Evolutionary conservation across 2,888 invertebrate species (phyloP).

Genomic region (Agonopterix heracliana): DNA sequence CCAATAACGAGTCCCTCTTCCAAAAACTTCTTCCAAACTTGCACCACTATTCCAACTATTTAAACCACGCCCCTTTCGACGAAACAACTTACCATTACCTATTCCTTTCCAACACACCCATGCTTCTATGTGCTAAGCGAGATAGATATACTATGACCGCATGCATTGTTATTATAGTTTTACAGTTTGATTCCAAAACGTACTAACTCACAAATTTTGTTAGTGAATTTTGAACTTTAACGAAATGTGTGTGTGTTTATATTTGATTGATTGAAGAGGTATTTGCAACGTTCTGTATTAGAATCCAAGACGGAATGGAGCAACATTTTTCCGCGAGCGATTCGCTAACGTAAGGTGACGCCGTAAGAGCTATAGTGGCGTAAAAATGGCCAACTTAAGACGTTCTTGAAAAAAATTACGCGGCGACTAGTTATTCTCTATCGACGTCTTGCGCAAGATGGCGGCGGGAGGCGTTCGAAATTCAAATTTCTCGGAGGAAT

Average conservation of each 20-base stretch:
- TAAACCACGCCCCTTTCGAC: slow-evolving; percentile 46
- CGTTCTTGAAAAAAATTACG: slow-evolving; percentile 68
- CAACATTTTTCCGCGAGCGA: slow-evolving; percentile 72
- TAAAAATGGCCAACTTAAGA: slow-evolving; percentile 72
- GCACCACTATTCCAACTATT: slow-evolving; percentile 65
- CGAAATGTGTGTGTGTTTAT: not conserved
- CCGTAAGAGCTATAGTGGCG: slow-evolving; percentile 71
- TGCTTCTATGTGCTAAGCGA: slow-evolving; percentile 33
- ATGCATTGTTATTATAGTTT: slow-evolving; percentile 70
- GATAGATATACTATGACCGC: slow-evolving; percentile 45
- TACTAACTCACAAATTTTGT: slow-evolving; percentile 14
- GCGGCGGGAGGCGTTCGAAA: slow-evolving; percentile 68
- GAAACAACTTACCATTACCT: slow-evolving; percentile 26
- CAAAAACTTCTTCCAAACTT: slow-evolving; percentile 69
- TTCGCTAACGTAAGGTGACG: slow-evolving; percentile 65
- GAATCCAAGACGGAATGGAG: slow-evolving; percentile 44
- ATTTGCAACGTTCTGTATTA: slow-evolving; percentile 21
- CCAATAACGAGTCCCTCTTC: slow-evolving; percentile 69
- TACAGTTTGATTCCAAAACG: slow-evolving; percentile 18
- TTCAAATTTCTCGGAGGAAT: slow-evolving; percentile 73
- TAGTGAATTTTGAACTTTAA: not conserved
- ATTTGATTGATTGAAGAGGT: rapidly evolving
- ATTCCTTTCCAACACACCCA: slow-evolving; percentile 35
- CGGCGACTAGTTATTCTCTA: slow-evolving; percentile 68
- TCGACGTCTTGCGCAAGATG: slow-evolving; percentile 75